phyloP scores from a whole-genome alignment of 1,140 invertebrate genomes.

The Gryllus bimaculatus region DNA sequence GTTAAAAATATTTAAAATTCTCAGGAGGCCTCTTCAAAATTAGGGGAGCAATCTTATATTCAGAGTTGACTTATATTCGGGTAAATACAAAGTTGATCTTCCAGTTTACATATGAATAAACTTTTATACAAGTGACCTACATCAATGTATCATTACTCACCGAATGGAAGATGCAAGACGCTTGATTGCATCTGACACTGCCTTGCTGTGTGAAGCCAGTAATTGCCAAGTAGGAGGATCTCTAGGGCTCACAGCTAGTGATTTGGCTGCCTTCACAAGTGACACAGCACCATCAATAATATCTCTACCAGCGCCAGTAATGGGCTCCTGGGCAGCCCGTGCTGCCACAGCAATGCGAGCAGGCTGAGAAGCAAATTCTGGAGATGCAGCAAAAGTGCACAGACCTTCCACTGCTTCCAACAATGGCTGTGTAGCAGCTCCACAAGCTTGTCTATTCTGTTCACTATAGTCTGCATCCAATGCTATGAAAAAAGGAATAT shows the following conservation, averaged over 20 bases:
- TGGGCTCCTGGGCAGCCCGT: conserved; percentile 71
- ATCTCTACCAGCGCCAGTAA: conserved; percentile 50
- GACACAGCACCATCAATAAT: conserved; percentile 77
- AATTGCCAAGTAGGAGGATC: conserved; percentile 91
- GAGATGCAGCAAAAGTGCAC: conserved; percentile 84
- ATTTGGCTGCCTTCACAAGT: conserved; percentile 86
- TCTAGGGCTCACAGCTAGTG: conserved; percentile 75
- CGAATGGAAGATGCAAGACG: conserved; percentile 79
- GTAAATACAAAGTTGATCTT: too few relatives aligned
- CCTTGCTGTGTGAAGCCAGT: conserved; percentile 86
- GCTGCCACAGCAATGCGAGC: conserved; percentile 80
- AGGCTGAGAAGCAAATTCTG: conserved; percentile 85
- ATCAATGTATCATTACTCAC: conserved; percentile 33
- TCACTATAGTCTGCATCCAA: conserved; percentile 76
- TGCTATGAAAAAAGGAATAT: conserved; percentile 31
- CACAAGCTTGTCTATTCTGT: conserved; percentile 63
- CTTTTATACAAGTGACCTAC: too few relatives aligned
- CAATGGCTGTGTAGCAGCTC: conserved; percentile 72
- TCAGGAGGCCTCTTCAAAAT: too few relatives aligned
- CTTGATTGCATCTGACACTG: conserved; percentile 94
- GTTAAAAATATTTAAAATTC: too few relatives aligned
- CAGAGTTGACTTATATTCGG: too few relatives aligned
- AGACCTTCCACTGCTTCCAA: conserved; percentile 85
- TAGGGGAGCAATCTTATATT: too few relatives aligned
- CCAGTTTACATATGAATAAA: too few relatives aligned